Evolutionary conservation across 2,888 invertebrate species (phyloP).

Genomic region (Lucinisca nassula): DNA sequence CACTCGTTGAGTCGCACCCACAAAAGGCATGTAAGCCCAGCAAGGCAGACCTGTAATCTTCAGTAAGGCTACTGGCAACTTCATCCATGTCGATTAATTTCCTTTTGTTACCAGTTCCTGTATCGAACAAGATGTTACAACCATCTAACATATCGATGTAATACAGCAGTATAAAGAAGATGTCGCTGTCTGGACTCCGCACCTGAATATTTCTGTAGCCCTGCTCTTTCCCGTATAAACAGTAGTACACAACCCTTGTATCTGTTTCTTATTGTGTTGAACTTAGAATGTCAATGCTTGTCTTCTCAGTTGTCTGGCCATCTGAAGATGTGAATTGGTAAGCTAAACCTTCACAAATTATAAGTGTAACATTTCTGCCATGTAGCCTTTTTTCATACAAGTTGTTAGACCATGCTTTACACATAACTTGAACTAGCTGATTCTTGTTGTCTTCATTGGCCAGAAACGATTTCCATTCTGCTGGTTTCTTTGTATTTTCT

Average conservation of each 20-base stretch:
- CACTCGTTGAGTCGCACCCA: conserved; percentile 44
- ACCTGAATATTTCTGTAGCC: conserved; percentile 35
- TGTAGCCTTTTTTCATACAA: conserved; percentile 3
- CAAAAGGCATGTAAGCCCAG: conserved; percentile 44
- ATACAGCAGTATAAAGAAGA: conserved; percentile 49
- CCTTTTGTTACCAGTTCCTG: conserved; percentile 47
- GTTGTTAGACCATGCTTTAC: too few species aligned
- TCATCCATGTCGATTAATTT: conserved; percentile 17
- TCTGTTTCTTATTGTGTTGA: conserved; percentile 51
- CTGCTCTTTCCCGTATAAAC: conserved; percentile 31
- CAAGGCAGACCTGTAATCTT: conserved; percentile 24
- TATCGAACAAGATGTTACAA: conserved; percentile 40
- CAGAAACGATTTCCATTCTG: conserved; percentile 43
- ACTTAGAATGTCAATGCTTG: conserved; percentile 16
- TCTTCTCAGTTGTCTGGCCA: conserved; percentile 20
- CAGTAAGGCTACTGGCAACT: not conserved
- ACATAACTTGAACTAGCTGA: not conserved
- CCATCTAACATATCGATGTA: conserved; percentile 22
- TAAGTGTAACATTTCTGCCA: conserved; percentile 20
- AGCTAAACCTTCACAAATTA: conserved; percentile 43
- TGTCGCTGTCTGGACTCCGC: conserved; percentile 51
- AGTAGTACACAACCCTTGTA: conserved; percentile 46
- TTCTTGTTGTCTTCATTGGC: conserved; percentile 19
- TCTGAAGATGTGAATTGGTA: conserved; percentile 24
- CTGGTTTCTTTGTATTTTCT: conserved; percentile 24